Percentiles rank a stretch among this genome's conserved stretches.
phyloP scores from a whole-genome alignment of 2,113 vertebrate genomes.

The Scomber colias region DNA sequence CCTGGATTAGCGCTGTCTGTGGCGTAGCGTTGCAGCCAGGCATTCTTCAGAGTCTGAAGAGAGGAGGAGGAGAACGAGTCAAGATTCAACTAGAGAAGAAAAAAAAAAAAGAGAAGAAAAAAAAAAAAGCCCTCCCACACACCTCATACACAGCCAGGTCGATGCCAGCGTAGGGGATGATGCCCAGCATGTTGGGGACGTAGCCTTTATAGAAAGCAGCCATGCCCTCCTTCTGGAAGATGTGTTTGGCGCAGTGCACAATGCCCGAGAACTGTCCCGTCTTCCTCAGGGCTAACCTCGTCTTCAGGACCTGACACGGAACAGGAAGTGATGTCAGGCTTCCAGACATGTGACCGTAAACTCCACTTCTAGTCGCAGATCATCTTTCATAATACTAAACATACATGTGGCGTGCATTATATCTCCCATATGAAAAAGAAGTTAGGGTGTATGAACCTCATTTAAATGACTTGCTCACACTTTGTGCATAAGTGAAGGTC shows the following conservation, averaged over 20 bases:
- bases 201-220: slow-evolving; percentile 97
- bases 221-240: slow-evolving; percentile 89
- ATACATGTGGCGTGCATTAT: slow-evolving; percentile 13
- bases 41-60: slow-evolving; percentile 93
- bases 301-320: slow-evolving; percentile 92
- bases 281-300: slow-evolving; percentile 91
- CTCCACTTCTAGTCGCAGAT: background rate
- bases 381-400: slow-evolving; percentile 7
- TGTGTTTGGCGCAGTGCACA: slow-evolving; percentile 90
- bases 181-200: slow-evolving; percentile 95
- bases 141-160: slow-evolving; percentile 98
- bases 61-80: background rate
- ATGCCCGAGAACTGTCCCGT: slow-evolving; percentile 93
- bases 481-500: slow-evolving; percentile 31
- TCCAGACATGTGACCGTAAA: background rate
- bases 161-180: slow-evolving; percentile 97
- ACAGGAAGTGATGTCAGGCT: slow-evolving; percentile 7
- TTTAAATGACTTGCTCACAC: slow-evolving; percentile 37
- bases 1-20: slow-evolving; percentile 93
- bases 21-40: slow-evolving; percentile 92
- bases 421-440: slow-evolving; percentile 10
- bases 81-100: background rate
- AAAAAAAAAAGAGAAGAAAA: background rate
- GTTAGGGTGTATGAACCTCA: slow-evolving; percentile 8
- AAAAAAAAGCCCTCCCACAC: background rate